Percentiles rank a stretch among this genome's conserved stretches.
phyloP scores from a whole-genome alignment of 2,797 vertebrate genomes.

The Thamnophis elegans region DNA sequence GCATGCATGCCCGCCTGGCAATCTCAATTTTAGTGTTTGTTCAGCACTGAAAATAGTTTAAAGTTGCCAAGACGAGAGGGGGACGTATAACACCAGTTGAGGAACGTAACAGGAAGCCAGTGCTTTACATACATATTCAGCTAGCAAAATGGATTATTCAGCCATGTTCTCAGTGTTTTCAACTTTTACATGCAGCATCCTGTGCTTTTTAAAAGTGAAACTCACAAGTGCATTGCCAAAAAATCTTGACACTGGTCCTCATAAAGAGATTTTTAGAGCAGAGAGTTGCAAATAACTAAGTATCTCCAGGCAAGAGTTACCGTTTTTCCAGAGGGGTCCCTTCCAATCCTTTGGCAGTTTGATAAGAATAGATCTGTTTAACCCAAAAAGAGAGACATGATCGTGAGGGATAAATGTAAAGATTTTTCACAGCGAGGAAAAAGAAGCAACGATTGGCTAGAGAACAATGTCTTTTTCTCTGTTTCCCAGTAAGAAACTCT shows the following conservation, averaged over 20 bases:
- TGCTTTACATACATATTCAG: background rate
- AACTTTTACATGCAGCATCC: background rate
- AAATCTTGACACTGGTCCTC: background rate
- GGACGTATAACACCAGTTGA: background rate
- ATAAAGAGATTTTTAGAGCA: background rate
- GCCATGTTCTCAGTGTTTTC: background rate
- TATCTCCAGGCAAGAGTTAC: background rate
- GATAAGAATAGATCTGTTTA: slow-evolving; percentile 51
- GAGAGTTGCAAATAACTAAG: background rate
- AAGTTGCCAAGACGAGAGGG: background rate
- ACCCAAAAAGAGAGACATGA: background rate
- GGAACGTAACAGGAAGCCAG: background rate
- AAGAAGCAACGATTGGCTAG: background rate
- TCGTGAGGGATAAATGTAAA: background rate
- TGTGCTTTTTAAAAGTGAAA: background rate
- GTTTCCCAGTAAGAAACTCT: background rate
- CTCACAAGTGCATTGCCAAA: background rate
- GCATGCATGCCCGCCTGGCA: background rate
- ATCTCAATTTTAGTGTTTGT: background rate
- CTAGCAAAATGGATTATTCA: background rate
- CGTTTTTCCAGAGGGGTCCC: background rate
- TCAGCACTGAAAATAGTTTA: background rate
- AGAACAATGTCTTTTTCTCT: background rate
- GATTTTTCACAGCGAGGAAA: background rate
- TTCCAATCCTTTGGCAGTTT: background rate